Conservation (phyloP, 2,113 vertebrate species). For the Coreoperca whiteheadi region DNA sequence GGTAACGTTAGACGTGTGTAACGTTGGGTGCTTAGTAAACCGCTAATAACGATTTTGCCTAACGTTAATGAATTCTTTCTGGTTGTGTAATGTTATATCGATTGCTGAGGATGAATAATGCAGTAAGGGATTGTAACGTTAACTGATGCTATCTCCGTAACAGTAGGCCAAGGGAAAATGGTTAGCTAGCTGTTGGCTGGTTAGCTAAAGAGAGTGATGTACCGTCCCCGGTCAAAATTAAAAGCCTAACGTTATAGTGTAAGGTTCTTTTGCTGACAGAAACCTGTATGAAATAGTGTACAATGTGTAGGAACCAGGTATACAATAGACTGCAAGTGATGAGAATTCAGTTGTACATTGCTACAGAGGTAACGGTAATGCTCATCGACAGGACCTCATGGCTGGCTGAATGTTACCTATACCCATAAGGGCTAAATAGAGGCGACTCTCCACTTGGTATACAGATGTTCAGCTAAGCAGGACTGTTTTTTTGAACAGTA, state of each 20-base stretch:
- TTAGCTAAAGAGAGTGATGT: slow-evolving; percentile 19
- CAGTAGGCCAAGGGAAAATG: background rate
- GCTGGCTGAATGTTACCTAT: background rate
- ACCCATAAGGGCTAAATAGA: background rate
- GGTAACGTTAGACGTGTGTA: slow-evolving; percentile 42
- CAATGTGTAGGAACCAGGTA: background rate
- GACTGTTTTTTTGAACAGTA: background rate
- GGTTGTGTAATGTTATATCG: background rate
- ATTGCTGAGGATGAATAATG: background rate
- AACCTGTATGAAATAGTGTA: background rate
- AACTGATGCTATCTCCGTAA: no score
- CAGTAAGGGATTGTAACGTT: background rate
- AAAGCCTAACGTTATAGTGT: background rate
- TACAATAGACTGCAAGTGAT: background rate
- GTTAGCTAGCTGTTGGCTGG: slow-evolving; percentile 35
- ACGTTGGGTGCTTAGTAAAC: background rate
- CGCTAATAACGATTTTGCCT: background rate
- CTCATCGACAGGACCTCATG: background rate
- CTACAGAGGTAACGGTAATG: background rate
- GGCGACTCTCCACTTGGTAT: background rate
- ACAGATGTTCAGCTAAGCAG: background rate
- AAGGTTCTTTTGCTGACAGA: background rate
- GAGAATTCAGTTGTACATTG: background rate
- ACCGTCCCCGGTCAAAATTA: background rate
- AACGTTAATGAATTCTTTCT: background rate